These are phyloP conservation scores for Aspiorhynchus laticeps DNA, from an alignment of 2,113 vertebrate species.

Conservation along the genomic window DNA sequence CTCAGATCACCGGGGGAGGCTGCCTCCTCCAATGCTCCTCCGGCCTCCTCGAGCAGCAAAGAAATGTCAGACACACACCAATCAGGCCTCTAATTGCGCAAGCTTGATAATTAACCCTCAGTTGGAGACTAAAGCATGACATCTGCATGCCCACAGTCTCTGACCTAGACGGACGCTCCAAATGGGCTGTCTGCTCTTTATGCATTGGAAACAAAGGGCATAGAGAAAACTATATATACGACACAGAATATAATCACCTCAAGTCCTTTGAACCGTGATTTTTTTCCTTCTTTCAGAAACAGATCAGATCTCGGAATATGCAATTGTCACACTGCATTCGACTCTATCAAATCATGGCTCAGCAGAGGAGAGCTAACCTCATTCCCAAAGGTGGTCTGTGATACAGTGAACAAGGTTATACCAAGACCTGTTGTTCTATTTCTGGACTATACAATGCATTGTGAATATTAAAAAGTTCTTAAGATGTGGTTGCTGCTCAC, in stretches of 20 bases:
- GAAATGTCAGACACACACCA: slow-evolving; percentile 50
- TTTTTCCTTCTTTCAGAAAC: not conserved
- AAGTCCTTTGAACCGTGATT: not conserved
- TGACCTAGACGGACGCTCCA: not conserved
- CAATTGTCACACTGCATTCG: not conserved
- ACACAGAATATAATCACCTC: not conserved
- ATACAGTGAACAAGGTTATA: slow-evolving; percentile 31
- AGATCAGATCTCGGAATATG: not conserved
- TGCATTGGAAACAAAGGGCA: not conserved
- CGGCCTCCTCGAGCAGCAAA: slow-evolving; percentile 29
- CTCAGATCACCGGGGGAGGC: slow-evolving; percentile 34
- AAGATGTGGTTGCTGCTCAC: not conserved
- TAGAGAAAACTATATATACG: not conserved
- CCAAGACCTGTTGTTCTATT: slow-evolving; percentile 14
- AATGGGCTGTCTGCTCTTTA: not conserved
- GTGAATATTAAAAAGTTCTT: slow-evolving; percentile 22
- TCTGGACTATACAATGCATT: not conserved
- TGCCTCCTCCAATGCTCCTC: slow-evolving; percentile 33
- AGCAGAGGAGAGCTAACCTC: not conserved
- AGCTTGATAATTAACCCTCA: slow-evolving; percentile 43
- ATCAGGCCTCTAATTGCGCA: slow-evolving; percentile 43
- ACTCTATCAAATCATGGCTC: slow-evolving; percentile 4
- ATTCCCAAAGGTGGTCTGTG: not conserved
- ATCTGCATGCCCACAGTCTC: slow-evolving; percentile 34
- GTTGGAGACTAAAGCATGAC: slow-evolving; percentile 39